Conservation (phyloP, 2,113 vertebrate species). For the Oriolus oriolus region DNA sequence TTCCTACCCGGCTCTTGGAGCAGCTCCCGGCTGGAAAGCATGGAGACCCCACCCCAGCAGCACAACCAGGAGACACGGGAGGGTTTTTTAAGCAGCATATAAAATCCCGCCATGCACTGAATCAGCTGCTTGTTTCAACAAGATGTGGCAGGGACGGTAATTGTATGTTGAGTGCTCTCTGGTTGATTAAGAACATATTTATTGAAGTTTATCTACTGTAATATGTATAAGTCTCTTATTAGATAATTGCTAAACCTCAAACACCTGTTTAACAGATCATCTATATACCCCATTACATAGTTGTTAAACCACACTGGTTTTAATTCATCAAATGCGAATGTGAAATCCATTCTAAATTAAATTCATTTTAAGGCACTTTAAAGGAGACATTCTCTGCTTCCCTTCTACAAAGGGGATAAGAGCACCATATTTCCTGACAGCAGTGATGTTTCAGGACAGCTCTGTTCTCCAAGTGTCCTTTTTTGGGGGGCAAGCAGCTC, state of each 20-base stretch:
- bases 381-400: background rate
- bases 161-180: slow-evolving; percentile 60
- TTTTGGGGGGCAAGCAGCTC: background rate
- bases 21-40: background rate
- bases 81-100: background rate
- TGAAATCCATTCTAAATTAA: slow-evolving; percentile 48
- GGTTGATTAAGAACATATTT: slow-evolving; percentile 68
- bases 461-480: background rate
- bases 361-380: slow-evolving; percentile 17
- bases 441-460: background rate
- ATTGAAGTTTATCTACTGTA: slow-evolving; percentile 68
- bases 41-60: background rate
- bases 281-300: slow-evolving; percentile 57
- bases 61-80: background rate
- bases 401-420: background rate
- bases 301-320: slow-evolving; percentile 60
- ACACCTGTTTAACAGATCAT: slow-evolving; percentile 65
- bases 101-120: background rate
- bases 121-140: slow-evolving; percentile 27
- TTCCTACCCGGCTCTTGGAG: background rate
- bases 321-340: slow-evolving; percentile 27
- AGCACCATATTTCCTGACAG: background rate
- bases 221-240: slow-evolving; percentile 68
- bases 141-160: slow-evolving; percentile 52
- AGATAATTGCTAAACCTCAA: slow-evolving; percentile 67